These are phyloP conservation scores for Scelioninae gen. 1 DNA, from an alignment of 2,888 invertebrate genomes.

Conservation along the genomic window DNA sequence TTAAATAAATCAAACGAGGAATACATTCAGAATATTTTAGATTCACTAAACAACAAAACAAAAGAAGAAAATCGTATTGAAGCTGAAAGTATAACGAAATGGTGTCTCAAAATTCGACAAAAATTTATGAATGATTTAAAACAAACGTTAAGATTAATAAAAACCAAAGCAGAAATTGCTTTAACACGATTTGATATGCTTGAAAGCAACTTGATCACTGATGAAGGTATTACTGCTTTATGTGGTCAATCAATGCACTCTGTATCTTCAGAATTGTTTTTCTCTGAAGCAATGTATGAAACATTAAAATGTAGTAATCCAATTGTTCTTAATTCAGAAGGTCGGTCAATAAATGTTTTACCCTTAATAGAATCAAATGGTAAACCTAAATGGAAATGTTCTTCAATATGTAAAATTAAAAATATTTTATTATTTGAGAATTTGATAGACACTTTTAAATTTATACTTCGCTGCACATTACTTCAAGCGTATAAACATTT, in stretches of 20 bases:
- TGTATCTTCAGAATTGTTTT: constrained; percentile 6
- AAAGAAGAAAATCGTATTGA: not conserved
- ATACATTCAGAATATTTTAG: not conserved
- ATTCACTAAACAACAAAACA: not conserved
- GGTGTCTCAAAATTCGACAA: not conserved
- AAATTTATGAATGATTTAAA: not conserved
- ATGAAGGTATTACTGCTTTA: constrained; percentile 1
- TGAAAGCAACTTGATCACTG: too few species aligned
- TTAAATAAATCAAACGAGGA: not conserved
- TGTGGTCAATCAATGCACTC: constrained; percentile 23
- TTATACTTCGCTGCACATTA: not conserved
- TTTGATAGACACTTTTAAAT: constrained; percentile 6
- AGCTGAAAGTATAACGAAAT: too few species aligned
- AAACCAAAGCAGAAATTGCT: too few species aligned
- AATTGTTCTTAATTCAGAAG: constrained; percentile 8
- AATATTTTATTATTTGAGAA: not conserved
- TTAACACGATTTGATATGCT: too few species aligned
- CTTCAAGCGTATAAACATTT: constrained; percentile 5
- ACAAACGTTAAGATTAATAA: not conserved
- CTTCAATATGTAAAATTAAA: constrained; percentile 8
- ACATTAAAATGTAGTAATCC: not conserved
- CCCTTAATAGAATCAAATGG: not conserved
- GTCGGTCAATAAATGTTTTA: not conserved
- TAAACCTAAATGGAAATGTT: constrained; percentile 12
- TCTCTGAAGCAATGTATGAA: constrained; percentile 6